Base-by-base conservation (phyloP, 2,888 invertebrate species). In the Camponotus fellah region DNA sequence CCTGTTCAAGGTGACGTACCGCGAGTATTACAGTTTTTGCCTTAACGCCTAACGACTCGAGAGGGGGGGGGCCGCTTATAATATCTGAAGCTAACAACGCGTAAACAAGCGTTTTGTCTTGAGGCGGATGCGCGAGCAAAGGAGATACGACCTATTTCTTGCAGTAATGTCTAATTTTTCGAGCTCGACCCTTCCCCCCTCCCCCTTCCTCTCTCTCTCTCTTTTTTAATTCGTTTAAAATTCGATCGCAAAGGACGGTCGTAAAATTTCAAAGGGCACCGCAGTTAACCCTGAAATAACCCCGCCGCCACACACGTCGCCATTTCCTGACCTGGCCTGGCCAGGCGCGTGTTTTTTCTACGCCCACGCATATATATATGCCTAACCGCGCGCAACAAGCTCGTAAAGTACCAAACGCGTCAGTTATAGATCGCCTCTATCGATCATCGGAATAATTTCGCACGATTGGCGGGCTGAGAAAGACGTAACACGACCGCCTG, bases 371-470 rank as follows among this genome's bases (percentile, higher is more conserved):
- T n/a, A 26, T 34, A 26, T 34, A 2, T 3, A 14, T 9, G 21
- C 37, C 21, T 6, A 46, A 26, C 12, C 60, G 53, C 56, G 76
- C 26, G 66, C 26, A 53, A 12, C 43, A 60, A 65, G 56, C 60
- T 79, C 81, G 85, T 75, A 81, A 88, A 81, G 49, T 77, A 68
- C 53, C 12, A 21, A 60, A 64, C 64, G 43, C 56, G 66, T 46
- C 80, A 56, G 65, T 75, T 64, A 68, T 69, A 40, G 12, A 21
- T 32, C 26, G 26, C 2, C 26, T 26, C 40, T 53, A 58, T 64
- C 81, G 84, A 84, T 84, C 65, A 76, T 85, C 71, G 75, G 62
- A 81, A 86, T 79, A 90, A 85, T 82, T 89, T 87, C 68, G 85
- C 88, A 87, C 89, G 90, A 85, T 86, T 84, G 76, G 60, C 62